These are phyloP conservation scores for Corella eumyota DNA, from an alignment of 23 tunicate species.

Conservation along the genomic window DNA sequence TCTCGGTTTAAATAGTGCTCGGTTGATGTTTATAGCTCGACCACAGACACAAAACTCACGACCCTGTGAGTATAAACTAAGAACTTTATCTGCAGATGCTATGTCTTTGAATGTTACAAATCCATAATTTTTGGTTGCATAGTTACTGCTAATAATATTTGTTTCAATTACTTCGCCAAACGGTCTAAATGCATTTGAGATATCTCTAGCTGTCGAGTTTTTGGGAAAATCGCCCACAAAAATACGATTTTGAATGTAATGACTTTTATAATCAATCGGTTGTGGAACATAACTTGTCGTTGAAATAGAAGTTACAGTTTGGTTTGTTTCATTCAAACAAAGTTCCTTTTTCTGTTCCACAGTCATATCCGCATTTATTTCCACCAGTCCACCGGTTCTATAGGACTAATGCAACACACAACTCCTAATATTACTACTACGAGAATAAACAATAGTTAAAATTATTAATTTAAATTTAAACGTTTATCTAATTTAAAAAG, in stretches of 20 bases:
- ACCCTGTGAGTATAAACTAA: slow-evolving; percentile 15
- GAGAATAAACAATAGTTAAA: too few relatives aligned
- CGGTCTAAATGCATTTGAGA: slow-evolving; percentile 15
- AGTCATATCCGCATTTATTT: too few relatives aligned
- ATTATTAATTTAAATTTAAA: too few relatives aligned
- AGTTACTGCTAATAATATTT: slow-evolving; percentile 15
- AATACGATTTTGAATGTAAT: slow-evolving; percentile 43
- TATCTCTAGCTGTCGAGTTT: slow-evolving; percentile 21
- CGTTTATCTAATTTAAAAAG: too few relatives aligned
- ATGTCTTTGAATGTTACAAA: slow-evolving; percentile 40
- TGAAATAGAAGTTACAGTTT: slow-evolving; percentile 44
- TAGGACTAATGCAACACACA: too few relatives aligned
- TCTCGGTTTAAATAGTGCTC: slow-evolving; percentile 33
- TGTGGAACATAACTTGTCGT: slow-evolving; percentile 44
- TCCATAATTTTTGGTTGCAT: slow-evolving; percentile 15
- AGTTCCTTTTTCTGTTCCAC: slow-evolving; percentile 21
- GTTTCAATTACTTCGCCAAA: slow-evolving; percentile 51
- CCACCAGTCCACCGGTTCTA: too few relatives aligned
- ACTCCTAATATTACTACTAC: too few relatives aligned
- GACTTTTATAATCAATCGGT: slow-evolving; percentile 34
- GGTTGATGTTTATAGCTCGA: slow-evolving; percentile 9
- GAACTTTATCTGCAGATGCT: slow-evolving; percentile 23
- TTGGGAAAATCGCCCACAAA: slow-evolving; percentile 48
- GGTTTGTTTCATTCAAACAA: slow-evolving; percentile 20
- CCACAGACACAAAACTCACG: slow-evolving; percentile 17